phyloP scores from a whole-genome alignment of 2,113 vertebrate species.

The Panthera uncia region DNA sequence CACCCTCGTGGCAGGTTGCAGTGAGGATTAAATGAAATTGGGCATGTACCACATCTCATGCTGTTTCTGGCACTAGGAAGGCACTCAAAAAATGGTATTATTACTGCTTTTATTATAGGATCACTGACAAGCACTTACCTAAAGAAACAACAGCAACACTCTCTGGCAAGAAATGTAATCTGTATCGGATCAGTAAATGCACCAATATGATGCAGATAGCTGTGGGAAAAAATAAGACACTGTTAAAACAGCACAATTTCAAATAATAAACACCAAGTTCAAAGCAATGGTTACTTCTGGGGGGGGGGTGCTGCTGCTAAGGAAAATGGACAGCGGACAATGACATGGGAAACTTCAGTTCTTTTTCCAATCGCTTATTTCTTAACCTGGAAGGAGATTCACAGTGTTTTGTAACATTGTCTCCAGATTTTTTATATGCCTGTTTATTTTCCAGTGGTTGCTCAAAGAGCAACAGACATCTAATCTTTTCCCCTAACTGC shows the following conservation, averaged over 20 bases:
- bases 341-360: neutral
- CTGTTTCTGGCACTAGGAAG: neutral
- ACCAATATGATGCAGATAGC: conserved; percentile 99
- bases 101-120: neutral
- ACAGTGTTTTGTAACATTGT: neutral
- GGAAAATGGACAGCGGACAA: neutral
- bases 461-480: neutral
- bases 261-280: neutral
- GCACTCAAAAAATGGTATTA: neutral
- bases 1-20: neutral
- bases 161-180: conserved; percentile 97
- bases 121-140: conserved; percentile 87
- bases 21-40: neutral
- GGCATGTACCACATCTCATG: neutral
- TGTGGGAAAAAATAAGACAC: conserved; percentile 73
- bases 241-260: conserved; percentile 8
- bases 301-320: no score
- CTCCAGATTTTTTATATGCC: neutral
- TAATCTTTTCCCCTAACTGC: neutral
- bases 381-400: neutral
- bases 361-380: neutral
- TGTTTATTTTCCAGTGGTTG: neutral
- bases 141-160: conserved; percentile 98
- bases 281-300: neutral
- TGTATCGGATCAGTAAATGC: conserved; percentile 97